Evolutionary conservation across 2,888 invertebrate genomes (phyloP), one percentile per base, ranked within the genome.

Genomic region (Cyrtodaria siliqua): DNA sequence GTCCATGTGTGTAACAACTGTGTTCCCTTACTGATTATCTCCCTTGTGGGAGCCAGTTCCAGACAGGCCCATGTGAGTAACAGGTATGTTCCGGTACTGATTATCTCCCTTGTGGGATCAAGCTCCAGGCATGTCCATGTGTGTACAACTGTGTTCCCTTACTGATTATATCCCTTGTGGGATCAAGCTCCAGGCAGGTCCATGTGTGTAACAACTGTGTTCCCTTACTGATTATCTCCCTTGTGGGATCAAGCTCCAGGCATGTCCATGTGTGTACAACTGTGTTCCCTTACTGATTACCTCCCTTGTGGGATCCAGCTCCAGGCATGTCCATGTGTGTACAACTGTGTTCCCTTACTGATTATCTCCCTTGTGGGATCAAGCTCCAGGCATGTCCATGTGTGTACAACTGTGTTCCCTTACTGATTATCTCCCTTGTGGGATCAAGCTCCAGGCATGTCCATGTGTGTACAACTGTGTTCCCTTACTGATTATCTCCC

Each of bases 331-430:
- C 40, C 86, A 89, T 78, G 91, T 92, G 70, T 38, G 40, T 38
- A 89, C 63, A 92, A 92, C 66, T 76, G 76, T 26, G 96, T 96
- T 1, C 93, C 98, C 49, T 96, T 98, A 38, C 94, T 98, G 66
- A 96, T 98, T 57, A 96, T 97, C 59, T 96, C 97, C 27, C 94
- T 98, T 49, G 96, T 98, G 66, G 98, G 97, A 16, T 97, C 98
- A 0, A 97, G 97, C 86, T 96, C 97, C 47, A 93, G 93, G 40
- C 89, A 91, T 56, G 85, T 92, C 29, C 86, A 89, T 78, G 91
- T 92, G 70, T 82, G 89, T 83, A 89, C 63, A 92, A 92, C 66
- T 76, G 76, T 26, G 96, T 96, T 1, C 93, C 98, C 49, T 96
- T 98, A 38, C 94, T 98, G 66, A 96, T 98, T 57, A 96, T 97